Evolutionary conservation across 2,113 vertebrate species (phyloP).

Genomic region (Hystrix brachyura): DNA sequence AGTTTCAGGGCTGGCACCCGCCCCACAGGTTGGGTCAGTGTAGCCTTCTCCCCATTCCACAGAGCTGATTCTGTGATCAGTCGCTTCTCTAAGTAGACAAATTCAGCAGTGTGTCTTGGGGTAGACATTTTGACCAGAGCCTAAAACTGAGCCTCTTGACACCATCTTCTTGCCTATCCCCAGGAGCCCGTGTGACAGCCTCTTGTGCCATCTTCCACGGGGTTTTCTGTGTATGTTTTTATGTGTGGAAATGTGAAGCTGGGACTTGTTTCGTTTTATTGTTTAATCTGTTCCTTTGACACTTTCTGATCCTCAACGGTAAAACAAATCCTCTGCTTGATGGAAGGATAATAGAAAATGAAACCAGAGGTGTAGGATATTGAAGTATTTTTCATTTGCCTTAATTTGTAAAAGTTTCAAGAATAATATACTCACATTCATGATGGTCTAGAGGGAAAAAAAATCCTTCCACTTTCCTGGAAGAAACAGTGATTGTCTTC

Average conservation of each 20-base stretch:
- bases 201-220: neutral
- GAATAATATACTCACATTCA: neutral
- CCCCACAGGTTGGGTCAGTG: neutral
- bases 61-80: neutral
- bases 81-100: neutral
- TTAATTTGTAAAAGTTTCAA: neutral
- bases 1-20: neutral
- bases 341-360: neutral
- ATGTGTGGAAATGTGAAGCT: neutral
- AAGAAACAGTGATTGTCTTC: neutral
- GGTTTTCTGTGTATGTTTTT: neutral
- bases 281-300: neutral
- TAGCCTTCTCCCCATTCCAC: neutral
- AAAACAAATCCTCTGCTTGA: neutral
- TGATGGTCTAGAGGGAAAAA: neutral
- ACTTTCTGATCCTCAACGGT: neutral
- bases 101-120: no score
- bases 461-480: neutral
- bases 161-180: neutral
- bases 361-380: neutral
- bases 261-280: neutral
- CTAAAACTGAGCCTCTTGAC: neutral
- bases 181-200: neutral
- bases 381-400: neutral
- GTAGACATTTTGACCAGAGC: neutral